Conservation (phyloP, 2,888 invertebrate genomes). For the Pseudococcus longispinus region DNA sequence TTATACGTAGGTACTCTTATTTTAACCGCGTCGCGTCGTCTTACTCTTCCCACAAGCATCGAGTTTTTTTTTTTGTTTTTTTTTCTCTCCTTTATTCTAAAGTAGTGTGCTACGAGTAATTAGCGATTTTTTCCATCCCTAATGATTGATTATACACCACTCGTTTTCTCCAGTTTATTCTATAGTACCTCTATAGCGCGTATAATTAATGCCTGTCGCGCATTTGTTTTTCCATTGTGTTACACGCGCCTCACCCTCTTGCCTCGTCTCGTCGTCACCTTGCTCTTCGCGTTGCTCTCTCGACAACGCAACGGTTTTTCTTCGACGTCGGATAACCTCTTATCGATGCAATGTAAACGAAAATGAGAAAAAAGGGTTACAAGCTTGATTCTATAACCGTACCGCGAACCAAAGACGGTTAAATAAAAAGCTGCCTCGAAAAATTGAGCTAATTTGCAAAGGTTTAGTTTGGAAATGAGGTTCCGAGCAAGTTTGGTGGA, state of each 20-base stretch:
- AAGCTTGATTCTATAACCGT: background rate
- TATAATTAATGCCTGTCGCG: constrained; percentile 35
- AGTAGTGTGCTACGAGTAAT: background rate
- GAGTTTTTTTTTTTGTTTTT: no score
- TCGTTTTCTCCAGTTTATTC: constrained; percentile 22
- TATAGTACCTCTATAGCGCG: background rate
- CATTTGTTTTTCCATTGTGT: constrained; percentile 33
- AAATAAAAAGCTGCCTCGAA: background rate
- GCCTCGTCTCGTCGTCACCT: background rate
- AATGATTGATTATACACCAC: constrained; percentile 32
- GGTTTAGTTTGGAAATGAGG: no score
- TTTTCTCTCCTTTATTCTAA: background rate
- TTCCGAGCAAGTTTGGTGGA: no score
- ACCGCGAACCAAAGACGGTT: background rate
- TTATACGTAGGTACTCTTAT: background rate
- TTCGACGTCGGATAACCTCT: background rate
- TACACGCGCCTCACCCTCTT: background rate
- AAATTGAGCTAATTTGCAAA: background rate
- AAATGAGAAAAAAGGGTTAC: background rate
- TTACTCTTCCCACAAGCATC: background rate
- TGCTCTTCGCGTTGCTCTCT: background rate
- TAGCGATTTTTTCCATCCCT: constrained; percentile 24
- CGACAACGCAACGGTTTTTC: background rate
- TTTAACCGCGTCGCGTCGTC: background rate
- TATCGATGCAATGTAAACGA: constrained; percentile 1